Conservation (phyloP, 2,113 vertebrate genomes). For the Carassius carassius region DNA sequence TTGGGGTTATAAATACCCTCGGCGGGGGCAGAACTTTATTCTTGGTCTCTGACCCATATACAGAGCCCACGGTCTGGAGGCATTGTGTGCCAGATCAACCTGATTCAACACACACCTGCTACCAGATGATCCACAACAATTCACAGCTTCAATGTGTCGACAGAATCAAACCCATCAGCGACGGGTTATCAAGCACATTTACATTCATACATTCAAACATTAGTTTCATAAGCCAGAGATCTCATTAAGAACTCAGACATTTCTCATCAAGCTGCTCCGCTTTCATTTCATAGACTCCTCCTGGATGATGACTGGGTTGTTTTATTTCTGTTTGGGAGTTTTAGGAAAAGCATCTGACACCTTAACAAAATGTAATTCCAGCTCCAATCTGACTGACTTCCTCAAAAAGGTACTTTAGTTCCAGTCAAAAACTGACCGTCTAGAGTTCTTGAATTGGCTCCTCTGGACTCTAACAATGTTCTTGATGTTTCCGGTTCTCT, state of each 20-base stretch:
- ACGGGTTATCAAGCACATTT: neutral
- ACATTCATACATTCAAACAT: too few species aligned
- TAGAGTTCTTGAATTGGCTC: neutral
- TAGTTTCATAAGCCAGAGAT: neutral
- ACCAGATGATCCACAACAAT: neutral
- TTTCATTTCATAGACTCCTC: neutral
- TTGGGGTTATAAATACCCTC: constrained; percentile 34
- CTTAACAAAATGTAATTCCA: neutral
- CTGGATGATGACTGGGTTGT: neutral
- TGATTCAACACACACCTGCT: neutral
- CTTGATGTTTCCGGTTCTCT: neutral
- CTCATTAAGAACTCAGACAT: neutral
- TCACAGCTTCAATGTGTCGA: constrained; percentile 3
- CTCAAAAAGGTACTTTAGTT: neutral
- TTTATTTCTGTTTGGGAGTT: neutral
- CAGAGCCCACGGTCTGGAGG: neutral
- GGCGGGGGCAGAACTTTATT: constrained; percentile 41
- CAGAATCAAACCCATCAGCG: neutral
- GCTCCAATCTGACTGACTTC: neutral
- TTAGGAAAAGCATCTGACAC: neutral
- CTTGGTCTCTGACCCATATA: constrained; percentile 34
- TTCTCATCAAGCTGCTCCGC: neutral
- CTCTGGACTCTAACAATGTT: neutral
- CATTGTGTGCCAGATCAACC: constrained; percentile 21
- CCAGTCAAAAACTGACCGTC: neutral